A percentile compares a stretch with the other conserved stretches of the same genome.
phyloP scores from a whole-genome alignment of 2,797 vertebrate genomes.

The Tadarida brasiliensis region DNA sequence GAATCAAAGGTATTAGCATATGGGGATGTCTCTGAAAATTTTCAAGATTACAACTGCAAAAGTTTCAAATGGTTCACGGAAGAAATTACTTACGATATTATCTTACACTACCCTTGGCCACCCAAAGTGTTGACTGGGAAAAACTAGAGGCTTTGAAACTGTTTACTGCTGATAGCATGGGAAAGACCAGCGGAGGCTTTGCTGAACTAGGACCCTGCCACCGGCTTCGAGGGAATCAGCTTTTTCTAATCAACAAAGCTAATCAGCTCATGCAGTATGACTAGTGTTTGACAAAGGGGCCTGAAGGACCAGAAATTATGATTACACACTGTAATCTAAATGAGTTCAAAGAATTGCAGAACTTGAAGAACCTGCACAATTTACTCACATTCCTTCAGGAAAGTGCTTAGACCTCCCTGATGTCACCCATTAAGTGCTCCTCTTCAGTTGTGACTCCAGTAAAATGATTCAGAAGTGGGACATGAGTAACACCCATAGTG shows the following conservation, averaged over 20 bases:
- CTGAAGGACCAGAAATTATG: slow-evolving; percentile 92
- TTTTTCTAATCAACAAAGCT: slow-evolving; percentile 98
- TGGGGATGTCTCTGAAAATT: slow-evolving; percentile 95
- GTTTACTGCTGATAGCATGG: slow-evolving; percentile 98
- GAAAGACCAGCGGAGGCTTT: slow-evolving; percentile 95
- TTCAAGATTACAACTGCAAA: slow-evolving; percentile 97
- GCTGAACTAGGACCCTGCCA: slow-evolving; percentile 97
- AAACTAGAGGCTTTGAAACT: slow-evolving; percentile 94
- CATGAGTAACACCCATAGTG: slow-evolving; percentile 97
- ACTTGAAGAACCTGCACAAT: slow-evolving; percentile 96
- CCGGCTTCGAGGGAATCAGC: slow-evolving; percentile 99
- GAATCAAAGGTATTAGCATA: slow-evolving; percentile 95
- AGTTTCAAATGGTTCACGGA: slow-evolving; percentile 99
- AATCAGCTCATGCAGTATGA: slow-evolving; percentile 99
- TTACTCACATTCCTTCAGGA: slow-evolving; percentile 93
- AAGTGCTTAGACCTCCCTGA: slow-evolving; percentile 95
- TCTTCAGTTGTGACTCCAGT: slow-evolving; percentile 94
- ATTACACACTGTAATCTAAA: slow-evolving; percentile 96
- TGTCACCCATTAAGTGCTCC: slow-evolving; percentile 96
- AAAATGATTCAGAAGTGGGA: slow-evolving; percentile 98
- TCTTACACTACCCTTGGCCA: slow-evolving; percentile 94
- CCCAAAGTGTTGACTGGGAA: slow-evolving; percentile 96
- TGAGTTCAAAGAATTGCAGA: slow-evolving; percentile 96
- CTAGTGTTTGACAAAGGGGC: slow-evolving; percentile 95
- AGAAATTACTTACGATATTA: slow-evolving; percentile 96